Evolutionary conservation across 1,140 invertebrate genomes (phyloP), one percentile per base, ranked within the genome.

Genomic region (Mamestra configurata): DNA sequence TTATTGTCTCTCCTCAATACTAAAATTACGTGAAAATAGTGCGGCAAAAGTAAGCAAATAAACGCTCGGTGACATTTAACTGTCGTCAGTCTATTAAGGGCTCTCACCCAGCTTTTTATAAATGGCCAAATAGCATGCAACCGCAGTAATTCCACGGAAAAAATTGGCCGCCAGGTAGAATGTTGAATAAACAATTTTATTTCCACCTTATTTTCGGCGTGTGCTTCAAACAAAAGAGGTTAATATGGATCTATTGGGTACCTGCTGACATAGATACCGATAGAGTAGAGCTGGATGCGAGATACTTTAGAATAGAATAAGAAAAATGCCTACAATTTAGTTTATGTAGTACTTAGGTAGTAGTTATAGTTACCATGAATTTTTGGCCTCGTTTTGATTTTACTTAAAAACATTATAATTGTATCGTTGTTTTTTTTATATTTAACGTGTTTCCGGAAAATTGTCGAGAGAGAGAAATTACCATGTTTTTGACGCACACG

Each of bases 21-120:
- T 85, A 87, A 87, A 90, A 77, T 88, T 59, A 86, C 83, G 80
- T 87, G 80, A 88, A 89, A 89, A 87, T 87, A 87, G 77, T 73
- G 85, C 61, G 77, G 80, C 83, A 77, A 89, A 88, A 78, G 84
- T 88, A 87, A 83, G 85, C 89, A 90, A 93, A 93, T 92, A 94
- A 92, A 88, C 89, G 85, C 49, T 83, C 51, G 84, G 86, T 92
- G 92, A 93, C 93, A 92, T 93, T 94, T 92, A 87, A 84, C 88
- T 94, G 92, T 94, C 93, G 84, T 82, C 92, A 86, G 89, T 85
- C 92, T 92, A 92, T 94, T 93, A 92, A 90, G 89, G 89, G 88
- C 88, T 85, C 87, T 89, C 90, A 83, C 85, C 84, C 86, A 84
- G 51, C 70, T 84, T 66, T 79, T 90, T 90, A 92, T 92, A 91